Evolutionary conservation across 2,113 vertebrate species (phyloP).

Genomic region (Arizona elegans): DNA sequence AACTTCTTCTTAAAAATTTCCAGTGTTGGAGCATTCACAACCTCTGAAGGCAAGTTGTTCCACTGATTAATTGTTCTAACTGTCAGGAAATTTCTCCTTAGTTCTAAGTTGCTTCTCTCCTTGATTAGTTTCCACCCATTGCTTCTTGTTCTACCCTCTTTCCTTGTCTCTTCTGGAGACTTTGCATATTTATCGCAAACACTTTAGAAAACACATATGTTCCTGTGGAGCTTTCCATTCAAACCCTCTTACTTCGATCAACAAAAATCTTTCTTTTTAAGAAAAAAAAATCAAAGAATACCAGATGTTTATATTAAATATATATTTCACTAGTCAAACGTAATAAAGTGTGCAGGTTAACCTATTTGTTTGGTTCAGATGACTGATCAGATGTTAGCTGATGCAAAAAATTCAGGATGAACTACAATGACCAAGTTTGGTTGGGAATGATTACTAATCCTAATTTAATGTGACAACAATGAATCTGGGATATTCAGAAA

Average conservation of each 20-base stretch:
- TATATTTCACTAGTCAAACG: constrained; percentile 5
- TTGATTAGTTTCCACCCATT: too few species aligned
- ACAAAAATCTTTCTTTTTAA: not conserved
- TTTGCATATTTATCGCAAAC: not conserved
- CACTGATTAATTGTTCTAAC: too few species aligned
- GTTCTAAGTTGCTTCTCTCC: too few species aligned
- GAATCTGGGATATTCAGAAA: constrained; percentile 24
- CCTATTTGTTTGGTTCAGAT: constrained; percentile 23
- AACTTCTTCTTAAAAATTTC: too few species aligned
- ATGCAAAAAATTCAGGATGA: constrained; percentile 19
- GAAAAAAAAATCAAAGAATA: not conserved
- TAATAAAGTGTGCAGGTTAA: not conserved
- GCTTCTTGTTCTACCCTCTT: not conserved
- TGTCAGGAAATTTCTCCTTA: too few species aligned
- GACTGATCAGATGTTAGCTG: not conserved
- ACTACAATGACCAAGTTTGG: not conserved
- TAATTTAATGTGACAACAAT: constrained; percentile 9
- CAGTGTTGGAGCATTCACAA: too few species aligned
- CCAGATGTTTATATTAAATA: constrained; percentile 1
- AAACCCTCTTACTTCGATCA: not conserved
- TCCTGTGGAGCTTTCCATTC: not conserved
- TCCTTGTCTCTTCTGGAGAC: not conserved
- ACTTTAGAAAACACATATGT: not conserved
- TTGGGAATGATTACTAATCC: constrained; percentile 8
- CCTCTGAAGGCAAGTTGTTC: too few species aligned